Base-by-base conservation (phyloP, 2,888 invertebrate species). In the Dryocosmus kuriphilus region DNA sequence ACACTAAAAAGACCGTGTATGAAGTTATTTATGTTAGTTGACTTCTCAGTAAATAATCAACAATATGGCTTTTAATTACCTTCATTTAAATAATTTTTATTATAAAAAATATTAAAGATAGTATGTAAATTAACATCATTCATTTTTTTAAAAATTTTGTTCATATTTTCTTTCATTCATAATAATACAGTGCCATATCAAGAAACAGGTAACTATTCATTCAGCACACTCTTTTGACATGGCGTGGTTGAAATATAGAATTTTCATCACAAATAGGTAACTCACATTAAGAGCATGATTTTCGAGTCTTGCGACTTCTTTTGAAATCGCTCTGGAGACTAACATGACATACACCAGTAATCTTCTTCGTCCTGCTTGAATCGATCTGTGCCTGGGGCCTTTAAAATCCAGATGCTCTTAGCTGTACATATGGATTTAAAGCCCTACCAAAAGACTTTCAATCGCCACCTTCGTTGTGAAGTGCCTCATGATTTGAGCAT, bases 351-450 rank as follows among this genome's bases (percentile, higher is more conserved):
- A 76, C 60, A 67, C 76, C 78, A 80, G 71, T 77, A 74, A 80
- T 80, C 41, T 71, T 80, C 77, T 81, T 80, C 46, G 77, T 73
- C 61, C 75, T 78, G 51, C 65, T 80, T 78, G 78, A 78, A 80
- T 81, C 80, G 76, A 81, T 75, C 75, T 74, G 74, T 80, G 61
- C 27, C 77, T 78, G 71, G 51, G 55, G 77, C 62, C 30, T 78
- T 55, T 57, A 80, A 62, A 73, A 80, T 76, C 14, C 76, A 78
- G 80, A 67, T 80, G 76, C 76, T 79, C 16, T n/a, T n/a, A n/a
- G n/a, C n/a, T n/a, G n/a, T n/a, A n/a, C n/a, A n/a, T n/a, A n/a
- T n/a, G n/a, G n/a, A n/a, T n/a, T n/a, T n/a, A n/a, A n/a, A n/a
- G n/a, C n/a, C n/a, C n/a, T n/a, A n/a, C n/a, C n/a, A n/a, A n/a